phyloP scores from a whole-genome alignment of 2,797 vertebrate species.

The Distichodus sexfasciatus region DNA sequence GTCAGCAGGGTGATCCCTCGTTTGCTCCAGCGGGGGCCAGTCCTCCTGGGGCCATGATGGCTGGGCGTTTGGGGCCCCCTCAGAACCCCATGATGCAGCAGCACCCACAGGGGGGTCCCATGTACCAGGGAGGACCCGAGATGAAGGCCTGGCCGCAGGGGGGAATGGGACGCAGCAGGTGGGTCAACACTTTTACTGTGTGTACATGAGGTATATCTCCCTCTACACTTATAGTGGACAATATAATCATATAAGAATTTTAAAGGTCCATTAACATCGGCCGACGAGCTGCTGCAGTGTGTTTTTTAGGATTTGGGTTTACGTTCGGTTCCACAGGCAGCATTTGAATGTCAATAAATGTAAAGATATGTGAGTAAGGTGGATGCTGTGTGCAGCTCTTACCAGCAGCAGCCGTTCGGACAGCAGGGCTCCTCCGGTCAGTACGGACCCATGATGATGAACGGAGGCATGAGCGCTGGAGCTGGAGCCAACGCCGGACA shows the following conservation, averaged over 20 bases:
- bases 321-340: too few relatives aligned
- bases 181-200: too few relatives aligned
- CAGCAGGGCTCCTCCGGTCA: constrained; percentile 81
- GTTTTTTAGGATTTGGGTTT: too few relatives aligned
- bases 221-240: too few relatives aligned
- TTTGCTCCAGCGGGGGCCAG: constrained; percentile 84
- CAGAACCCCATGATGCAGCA: constrained; percentile 84
- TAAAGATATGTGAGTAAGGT: too few relatives aligned
- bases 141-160: constrained; percentile 94
- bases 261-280: too few relatives aligned
- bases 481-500: constrained; percentile 69
- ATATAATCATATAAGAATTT: too few relatives aligned
- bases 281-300: too few relatives aligned
- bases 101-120: constrained; percentile 82
- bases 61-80: constrained; percentile 83
- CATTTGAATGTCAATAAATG: not conserved
- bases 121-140: constrained; percentile 88
- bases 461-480: constrained; percentile 72
- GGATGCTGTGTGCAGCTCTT: constrained; percentile 73
- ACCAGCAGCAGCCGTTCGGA: constrained; percentile 85
- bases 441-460: constrained; percentile 84
- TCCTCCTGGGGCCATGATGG: constrained; percentile 82
- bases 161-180: constrained; percentile 85
- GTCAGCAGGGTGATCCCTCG: constrained; percentile 86
- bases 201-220: too few relatives aligned